Evolutionary conservation across 2,888 invertebrate species (phyloP), one percentile per base, ranked within the genome.

Genomic region (Heterodera filipjevi): DNA sequence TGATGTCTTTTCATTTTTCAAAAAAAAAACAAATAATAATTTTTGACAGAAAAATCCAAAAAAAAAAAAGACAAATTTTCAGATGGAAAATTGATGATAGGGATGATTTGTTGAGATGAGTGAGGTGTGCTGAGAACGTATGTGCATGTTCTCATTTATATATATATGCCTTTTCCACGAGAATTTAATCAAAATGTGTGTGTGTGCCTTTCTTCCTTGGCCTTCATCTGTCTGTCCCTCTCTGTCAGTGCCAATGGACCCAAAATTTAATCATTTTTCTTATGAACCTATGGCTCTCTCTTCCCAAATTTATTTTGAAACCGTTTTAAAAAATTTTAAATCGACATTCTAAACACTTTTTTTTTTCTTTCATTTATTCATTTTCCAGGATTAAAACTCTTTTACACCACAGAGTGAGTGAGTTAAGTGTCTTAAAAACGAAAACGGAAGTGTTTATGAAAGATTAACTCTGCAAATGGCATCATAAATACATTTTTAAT

Each of bases 231-330:
- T 27, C n/a, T 5, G n/a, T n/a, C n/a, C n/a, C n/a, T n/a, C n/a
- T n/a, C n/a, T n/a, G 27, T 27, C 59, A 2, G 19, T 27, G 5
- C 59, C n/a, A 49, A 49, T 49, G 6, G 27, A 59, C 59, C 27
- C 59, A 68, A 68, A 68, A 68, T 68, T 68, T 68, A 22, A 35
- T 68, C 68, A 35, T 33, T 32, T 68, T 68, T 14, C 12, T 19
- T 66, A 10, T n/a, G 66, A n/a, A 49, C 49, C 49, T 14, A 5
- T 19, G 12, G 16, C 6, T 59, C 8, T 10, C 59, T 1, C 12
- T 27, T 59, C 19, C 1, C 19, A 12, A 19, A 16, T 49, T 14
- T 16, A 49, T 19, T 49, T 49, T 16, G 49, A 49, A 59, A 12
- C 59, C 59, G 22, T 59, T 59, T 59, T 59, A 8, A 59, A 59